Percentiles rank a stretch among this genome's conserved stretches.
Conservation (phyloP, 2,113 vertebrate species). For the Orcinus orca region DNA sequence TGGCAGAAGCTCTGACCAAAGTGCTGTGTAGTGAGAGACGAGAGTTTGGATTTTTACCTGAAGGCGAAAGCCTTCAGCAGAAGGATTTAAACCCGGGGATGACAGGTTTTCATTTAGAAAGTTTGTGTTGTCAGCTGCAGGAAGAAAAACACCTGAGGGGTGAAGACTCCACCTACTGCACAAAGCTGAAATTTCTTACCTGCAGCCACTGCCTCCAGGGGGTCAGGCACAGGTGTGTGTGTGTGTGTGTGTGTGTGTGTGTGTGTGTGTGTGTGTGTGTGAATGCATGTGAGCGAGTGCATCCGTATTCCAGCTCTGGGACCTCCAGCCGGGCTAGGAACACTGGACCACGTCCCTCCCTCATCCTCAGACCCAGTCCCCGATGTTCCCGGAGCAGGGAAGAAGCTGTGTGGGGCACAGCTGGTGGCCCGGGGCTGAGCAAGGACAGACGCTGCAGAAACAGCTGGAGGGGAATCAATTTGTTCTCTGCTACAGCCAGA, state of each 20-base stretch:
- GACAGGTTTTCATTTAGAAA: not conserved
- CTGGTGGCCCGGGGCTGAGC: not conserved
- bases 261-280: not conserved
- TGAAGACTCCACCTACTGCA: rapidly evolving
- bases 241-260: not conserved
- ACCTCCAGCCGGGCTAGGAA: not conserved
- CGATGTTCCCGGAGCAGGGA: rapidly evolving
- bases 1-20: not conserved
- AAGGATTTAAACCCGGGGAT: not conserved
- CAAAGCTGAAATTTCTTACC: not conserved
- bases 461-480: not conserved
- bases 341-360: too few species aligned
- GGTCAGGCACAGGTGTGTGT: not conserved
- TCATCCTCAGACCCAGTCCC: rapidly evolving
- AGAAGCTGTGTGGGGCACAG: not conserved
- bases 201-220: rapidly evolving
- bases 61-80: not conserved
- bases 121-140: not conserved
- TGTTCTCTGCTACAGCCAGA: not conserved
- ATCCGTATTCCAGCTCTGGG: not conserved
- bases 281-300: not conserved
- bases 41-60: not conserved
- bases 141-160: not conserved
- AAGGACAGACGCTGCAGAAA: not conserved
- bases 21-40: rapidly evolving